Evolutionary conservation across 1,140 invertebrate species (phyloP), one percentile per base, ranked within the genome.

Genomic region (Drosophila simulans): DNA sequence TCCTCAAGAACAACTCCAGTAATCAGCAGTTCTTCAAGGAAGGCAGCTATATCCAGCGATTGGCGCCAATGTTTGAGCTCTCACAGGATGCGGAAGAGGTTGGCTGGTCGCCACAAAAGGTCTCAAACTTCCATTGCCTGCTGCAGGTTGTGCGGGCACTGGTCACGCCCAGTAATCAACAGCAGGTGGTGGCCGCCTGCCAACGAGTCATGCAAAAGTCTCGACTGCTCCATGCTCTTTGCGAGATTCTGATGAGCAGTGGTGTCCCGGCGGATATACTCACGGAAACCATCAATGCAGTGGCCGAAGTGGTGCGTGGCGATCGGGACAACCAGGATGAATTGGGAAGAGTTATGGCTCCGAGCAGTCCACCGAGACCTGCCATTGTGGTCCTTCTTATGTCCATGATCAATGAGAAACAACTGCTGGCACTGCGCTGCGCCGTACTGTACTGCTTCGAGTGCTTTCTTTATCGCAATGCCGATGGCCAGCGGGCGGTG

Each of bases 21-120:
- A 99, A 99, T 94, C 98, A 99, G 91, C 99, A 98, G 91, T 98
- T 99, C 91, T 99, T 99, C 90, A 98, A 99, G 93, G 99, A 99
- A 94, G 98, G 97, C 52, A 97, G 96, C 91, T 99, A 98, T 88
- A 98, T 99, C 74, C 97, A 98, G 88, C 95, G 95, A 72, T 93
- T 99, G 75, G 93, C 96, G 3, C 96, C 96, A 51, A 99, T 98
- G 95, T 98, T 98, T 92, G 94, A 95, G 59, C 93, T 96, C 31
- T 59, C 94, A 94, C n/a, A 94, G 93, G 4, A 96, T 65, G 85
- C 93, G 1, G 95, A 96, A 39, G 96, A 97, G 22, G 94, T 94
- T 15, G 95, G 96, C 8, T 99, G 98, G 98, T 96, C 96, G 22
- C 95, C 97, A 7, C 98, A 99, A 89, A 99, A 99, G 94, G 96